Conservation (phyloP, 2,888 invertebrate genomes). For the Drosophila greeni region DNA sequence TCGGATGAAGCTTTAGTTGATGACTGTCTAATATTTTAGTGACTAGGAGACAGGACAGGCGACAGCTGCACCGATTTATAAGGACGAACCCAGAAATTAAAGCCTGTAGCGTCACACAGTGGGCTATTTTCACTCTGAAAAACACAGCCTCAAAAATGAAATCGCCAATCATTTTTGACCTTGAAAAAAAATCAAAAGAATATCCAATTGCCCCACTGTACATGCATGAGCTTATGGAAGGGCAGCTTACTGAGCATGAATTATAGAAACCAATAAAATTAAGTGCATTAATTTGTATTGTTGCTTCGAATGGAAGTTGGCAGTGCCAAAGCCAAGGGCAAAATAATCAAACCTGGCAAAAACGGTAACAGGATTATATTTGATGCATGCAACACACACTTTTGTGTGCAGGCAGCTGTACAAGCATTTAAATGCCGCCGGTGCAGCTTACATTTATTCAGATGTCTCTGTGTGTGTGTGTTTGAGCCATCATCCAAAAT, state of each 20-base stretch:
- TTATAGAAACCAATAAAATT: conserved; percentile 62
- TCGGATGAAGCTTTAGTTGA: conserved; percentile 47
- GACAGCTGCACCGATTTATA: conserved; percentile 63
- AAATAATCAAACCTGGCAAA: conserved; percentile 37
- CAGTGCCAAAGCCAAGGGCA: conserved; percentile 42
- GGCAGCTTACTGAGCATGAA: conserved; percentile 50
- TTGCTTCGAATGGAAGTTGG: conserved; percentile 34
- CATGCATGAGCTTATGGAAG: conserved; percentile 15
- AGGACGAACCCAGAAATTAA: conserved; percentile 37
- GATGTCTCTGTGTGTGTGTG: neutral
- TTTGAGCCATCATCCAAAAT: conserved; percentile 1
- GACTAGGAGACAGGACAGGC: conserved; percentile 21
- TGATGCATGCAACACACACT: conserved; percentile 28
- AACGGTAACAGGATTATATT: conserved; percentile 36
- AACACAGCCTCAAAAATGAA: neutral
- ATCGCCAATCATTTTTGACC: conserved; percentile 22
- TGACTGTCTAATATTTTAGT: conserved; percentile 64
- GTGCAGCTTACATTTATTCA: conserved; percentile 27
- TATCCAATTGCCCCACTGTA: conserved; percentile 30
- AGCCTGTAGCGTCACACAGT: conserved; percentile 27
- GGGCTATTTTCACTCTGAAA: neutral
- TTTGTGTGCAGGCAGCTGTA: conserved; percentile 11
- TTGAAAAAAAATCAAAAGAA: conserved; percentile 14
- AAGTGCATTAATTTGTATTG: conserved; percentile 54
- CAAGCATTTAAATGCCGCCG: conserved; percentile 30